These are phyloP conservation scores for Galleria mellonella DNA, from an alignment of 1,140 invertebrate genomes.

Conservation along the genomic window DNA sequence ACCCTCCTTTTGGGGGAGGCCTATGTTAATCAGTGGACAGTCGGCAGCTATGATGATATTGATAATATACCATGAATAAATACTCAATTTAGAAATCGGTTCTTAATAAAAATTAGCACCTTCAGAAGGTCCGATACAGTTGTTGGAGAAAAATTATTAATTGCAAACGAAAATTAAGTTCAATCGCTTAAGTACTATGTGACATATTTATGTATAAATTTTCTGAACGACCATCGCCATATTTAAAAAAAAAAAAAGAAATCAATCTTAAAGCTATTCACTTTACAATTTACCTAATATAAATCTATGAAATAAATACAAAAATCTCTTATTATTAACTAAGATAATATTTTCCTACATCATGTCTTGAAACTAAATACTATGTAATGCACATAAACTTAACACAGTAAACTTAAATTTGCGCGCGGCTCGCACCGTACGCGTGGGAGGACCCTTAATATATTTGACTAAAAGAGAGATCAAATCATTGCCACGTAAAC, in stretches of 20 bases:
- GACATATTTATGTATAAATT: slow-evolving; percentile 47
- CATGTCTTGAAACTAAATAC: slow-evolving; percentile 65
- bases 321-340: slow-evolving; percentile 72
- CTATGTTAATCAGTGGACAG: no score
- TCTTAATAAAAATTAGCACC: no score
- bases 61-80: no score
- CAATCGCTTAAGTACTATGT: slow-evolving; percentile 60
- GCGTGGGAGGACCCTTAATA: slow-evolving; percentile 66
- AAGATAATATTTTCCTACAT: slow-evolving; percentile 68
- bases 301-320: slow-evolving; percentile 74
- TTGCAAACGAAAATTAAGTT: slow-evolving; percentile 59
- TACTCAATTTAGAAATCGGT: no score
- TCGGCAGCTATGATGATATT: no score
- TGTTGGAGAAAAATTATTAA: slow-evolving; percentile 15
- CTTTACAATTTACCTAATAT: slow-evolving; percentile 73
- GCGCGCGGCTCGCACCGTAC: slow-evolving; percentile 28
- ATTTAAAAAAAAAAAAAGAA: slow-evolving; percentile 63
- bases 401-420: slow-evolving; percentile 35
- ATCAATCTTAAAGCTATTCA: slow-evolving; percentile 60
- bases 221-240: slow-evolving; percentile 66
- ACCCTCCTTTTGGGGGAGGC: no score
- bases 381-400: slow-evolving; percentile 63
- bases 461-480: slow-evolving; percentile 83
- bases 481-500: slow-evolving; percentile 82
- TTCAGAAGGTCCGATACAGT: no score